Base-by-base conservation (phyloP, 1,140 invertebrate genomes). In the Pectinophora gossypiella region DNA sequence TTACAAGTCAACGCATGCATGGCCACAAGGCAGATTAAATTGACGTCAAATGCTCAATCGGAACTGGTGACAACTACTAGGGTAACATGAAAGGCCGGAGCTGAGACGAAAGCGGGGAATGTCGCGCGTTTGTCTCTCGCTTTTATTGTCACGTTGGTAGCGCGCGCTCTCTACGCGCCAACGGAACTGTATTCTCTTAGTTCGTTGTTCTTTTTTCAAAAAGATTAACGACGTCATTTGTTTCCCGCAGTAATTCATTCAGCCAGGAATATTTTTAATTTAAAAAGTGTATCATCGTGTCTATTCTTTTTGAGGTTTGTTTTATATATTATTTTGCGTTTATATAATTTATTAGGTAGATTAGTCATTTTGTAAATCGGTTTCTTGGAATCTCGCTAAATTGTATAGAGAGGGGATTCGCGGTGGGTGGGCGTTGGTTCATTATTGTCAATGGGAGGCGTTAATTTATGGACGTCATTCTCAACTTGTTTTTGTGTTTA, bases 11-110 rank as follows among this genome's bases (percentile, higher is more conserved):
- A 32, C 27, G 27, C n/a, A n/a, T 1, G 1, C 27, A 32, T 1
- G 1, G 27, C 6, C n/a, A 23, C 10, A 10, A 32, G n/a, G 27
- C n/a, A 32, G n/a, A 32, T 32, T 32, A 72, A 62, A 59, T 36
- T 49, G 58, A 76, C 65, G 71, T 73, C 68, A 76, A 80, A 82
- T 81, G 75, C 72, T 82, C 75, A 79, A 81, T 82, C 73, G 71
- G 58, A 75, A 64, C 74, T 73, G 77, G 76, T 85, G 82, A 85
- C 82, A 82, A 72, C 60, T 85, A 85, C 81, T 59, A 85, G 82
- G 65, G 57, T 52, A 13, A 46, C 77, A 85, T 71, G 66, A 70
- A 54, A 23, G 49, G 49, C 51, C 70, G 48, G 63, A 78, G 67
- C 48, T 71, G 56, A 22, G 56, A 51, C 64, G 48, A 51, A 58